These are phyloP conservation scores for Drosophila leonis DNA, from an alignment of 2,888 invertebrate species.

Conservation along the genomic window DNA sequence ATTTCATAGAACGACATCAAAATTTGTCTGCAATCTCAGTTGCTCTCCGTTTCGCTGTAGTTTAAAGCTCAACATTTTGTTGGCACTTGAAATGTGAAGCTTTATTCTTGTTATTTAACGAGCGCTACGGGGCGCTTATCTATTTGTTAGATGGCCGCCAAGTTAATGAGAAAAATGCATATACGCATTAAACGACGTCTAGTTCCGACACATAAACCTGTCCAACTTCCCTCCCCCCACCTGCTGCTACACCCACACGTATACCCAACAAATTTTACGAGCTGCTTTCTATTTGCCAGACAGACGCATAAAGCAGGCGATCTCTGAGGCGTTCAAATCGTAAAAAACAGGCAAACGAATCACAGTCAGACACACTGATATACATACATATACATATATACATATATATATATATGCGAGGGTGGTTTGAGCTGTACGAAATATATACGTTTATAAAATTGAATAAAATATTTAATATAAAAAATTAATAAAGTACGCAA, in stretches of 20 bases:
- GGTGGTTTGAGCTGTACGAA: neutral
- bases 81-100: constrained; percentile 37
- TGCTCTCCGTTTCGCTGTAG: neutral
- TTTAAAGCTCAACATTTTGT: constrained; percentile 46
- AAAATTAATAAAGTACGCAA: neutral
- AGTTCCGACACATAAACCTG: constrained; percentile 73
- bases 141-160: constrained; percentile 57
- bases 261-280: constrained; percentile 57
- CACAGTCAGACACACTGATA: constrained; percentile 30
- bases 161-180: constrained; percentile 77
- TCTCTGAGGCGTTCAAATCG: constrained; percentile 63
- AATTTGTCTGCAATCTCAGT: constrained; percentile 34
- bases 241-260: neutral
- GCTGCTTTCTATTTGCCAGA: constrained; percentile 53
- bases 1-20: constrained; percentile 28
- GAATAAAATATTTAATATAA: neutral
- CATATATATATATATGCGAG: neutral
- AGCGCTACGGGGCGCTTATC: constrained; percentile 64
- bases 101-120: constrained; percentile 57
- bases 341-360: constrained; percentile 53
- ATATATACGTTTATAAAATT: neutral
- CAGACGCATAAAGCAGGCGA: constrained; percentile 71
- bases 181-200: constrained; percentile 71
- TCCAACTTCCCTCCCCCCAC: constrained; percentile 1
- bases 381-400: neutral